Evolutionary conservation across 2,888 invertebrate species (phyloP), one percentile per base, ranked within the genome.

Genomic region (Candidula unifasciata): DNA sequence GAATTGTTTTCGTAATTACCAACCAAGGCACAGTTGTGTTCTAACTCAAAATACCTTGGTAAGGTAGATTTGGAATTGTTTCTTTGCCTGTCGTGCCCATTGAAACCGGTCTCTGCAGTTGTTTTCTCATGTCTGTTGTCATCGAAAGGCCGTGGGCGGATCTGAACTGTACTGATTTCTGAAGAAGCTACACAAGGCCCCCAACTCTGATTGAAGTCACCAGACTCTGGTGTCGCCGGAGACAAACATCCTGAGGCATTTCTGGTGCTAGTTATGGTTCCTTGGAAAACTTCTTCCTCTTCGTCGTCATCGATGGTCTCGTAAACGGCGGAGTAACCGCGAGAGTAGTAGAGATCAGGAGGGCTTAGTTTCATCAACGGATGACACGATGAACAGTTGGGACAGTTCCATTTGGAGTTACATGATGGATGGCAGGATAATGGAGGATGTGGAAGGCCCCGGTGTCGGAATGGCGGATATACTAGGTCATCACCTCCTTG

Each of bases 261-360:
- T 18, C 8, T 64, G 27, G 13, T 30, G 1, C 44, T 44, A 35
- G 44, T 44, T 6, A 18, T 27, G 8, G 35, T 2, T 57, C 33
- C 54, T 37, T 33, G 52, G 44, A 44, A 13, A 66, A 44, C 27
- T 16, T 27, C 74, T 21, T 80, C 80, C 1, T 84, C 84, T 0
- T 80, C 76, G 6, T 74, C 74, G 37, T 84, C 84, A 18, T 84
- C 84, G 35, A 84, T 74, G 8, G 74, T 84, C 33, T 84, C 84
- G 80, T 84, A 84, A 64, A 84, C 84, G 10, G 80, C 84, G 44
- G 84, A 80, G 76, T 84, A 84, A 10, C 68, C 76, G 10, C 76
- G 57, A 30, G 84, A 80, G 64, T 84, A 76, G 69, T 79, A 80
- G 52, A 80, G 66, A 37, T 60, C 80, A 2, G 84, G 44, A 2